Evolutionary conservation across 2,888 invertebrate genomes (phyloP), one percentile per base, ranked within the genome.

Genomic region (Brachylomia viminalis): DNA sequence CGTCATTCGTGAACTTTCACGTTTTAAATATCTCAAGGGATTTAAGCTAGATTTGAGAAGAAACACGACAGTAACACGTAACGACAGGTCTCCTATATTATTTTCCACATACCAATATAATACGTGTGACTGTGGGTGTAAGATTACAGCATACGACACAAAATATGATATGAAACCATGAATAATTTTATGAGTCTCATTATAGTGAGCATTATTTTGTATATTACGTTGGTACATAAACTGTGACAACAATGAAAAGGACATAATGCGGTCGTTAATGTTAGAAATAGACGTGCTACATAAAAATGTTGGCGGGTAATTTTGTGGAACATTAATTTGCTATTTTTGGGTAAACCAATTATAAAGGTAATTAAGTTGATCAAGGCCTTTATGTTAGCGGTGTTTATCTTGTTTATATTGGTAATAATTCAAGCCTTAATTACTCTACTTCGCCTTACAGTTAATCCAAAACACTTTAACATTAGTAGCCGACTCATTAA

Each of bases 141-240:
- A 72, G 38, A 80, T 82, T 76, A 80, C 59, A 80, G 72, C 75
- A 67, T 89, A 85, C 82, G 83, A 79, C 78, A 78, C 88, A 86
- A 89, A 92, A 92, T 92, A 91, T 91, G 85, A 91, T 86, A 90
- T 82, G 84, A 80, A 65, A 85, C 84, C 86, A 90, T 91, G 85
- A 92, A 91, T 83, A 86, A 82, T 89, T 92, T 94, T 94, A 93
- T 90, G 88, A 77, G 59, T 65, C 81, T 88, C 91, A 92, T 93
- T 91, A 93, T 92, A 91, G 77, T 69, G 64, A 79, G 62, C 84
- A 80, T 83, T 77, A 83, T 76, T 84, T 82, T 84, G 75, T 79
- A 79, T 84, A 85, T 79, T 65, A 77, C 75, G 77, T 69, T 65
- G 69, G 70, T 77, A 82, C 80, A 83, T 85, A 80, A 75, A 80